A percentile compares a stretch with the other conserved stretches of the same genome.
These are phyloP conservation scores for Tromatobia lineatoria DNA, from an alignment of 2,888 invertebrate genomes.

Conservation along the genomic window DNA sequence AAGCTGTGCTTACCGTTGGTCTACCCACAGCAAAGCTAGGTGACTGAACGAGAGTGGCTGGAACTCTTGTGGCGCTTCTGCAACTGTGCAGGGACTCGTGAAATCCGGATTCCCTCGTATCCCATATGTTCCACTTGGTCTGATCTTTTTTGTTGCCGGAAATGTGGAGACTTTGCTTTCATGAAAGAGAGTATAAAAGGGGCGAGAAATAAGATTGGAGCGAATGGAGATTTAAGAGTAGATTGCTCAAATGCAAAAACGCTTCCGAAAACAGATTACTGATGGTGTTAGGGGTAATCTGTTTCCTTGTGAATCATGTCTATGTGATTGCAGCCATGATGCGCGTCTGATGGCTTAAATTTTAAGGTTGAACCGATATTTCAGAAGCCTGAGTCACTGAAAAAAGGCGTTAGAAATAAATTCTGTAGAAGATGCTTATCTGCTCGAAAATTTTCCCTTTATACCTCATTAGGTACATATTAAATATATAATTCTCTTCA, in stretches of 20 bases:
- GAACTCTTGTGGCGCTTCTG: conserved; percentile 29
- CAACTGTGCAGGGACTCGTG: conserved; percentile 46
- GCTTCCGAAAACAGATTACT: not conserved
- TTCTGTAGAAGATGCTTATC: too few species aligned
- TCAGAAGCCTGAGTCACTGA: too few species aligned
- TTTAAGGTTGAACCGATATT: too few species aligned
- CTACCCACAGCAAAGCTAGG: conserved; percentile 1
- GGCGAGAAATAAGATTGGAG: conserved; percentile 39
- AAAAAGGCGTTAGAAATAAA: too few species aligned
- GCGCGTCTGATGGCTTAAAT: too few species aligned
- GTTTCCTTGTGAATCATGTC: too few species aligned
- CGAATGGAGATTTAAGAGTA: conserved; percentile 9
- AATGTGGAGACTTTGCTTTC: not conserved
- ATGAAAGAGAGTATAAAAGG: not conserved
- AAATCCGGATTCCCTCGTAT: conserved; percentile 52
- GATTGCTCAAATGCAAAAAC: not conserved
- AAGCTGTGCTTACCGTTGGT: conserved; percentile 56
- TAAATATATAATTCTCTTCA: too few species aligned
- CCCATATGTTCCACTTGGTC: conserved; percentile 56
- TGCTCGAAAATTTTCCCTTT: too few species aligned
- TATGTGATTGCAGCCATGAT: too few species aligned
- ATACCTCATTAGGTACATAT: too few species aligned
- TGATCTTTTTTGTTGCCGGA: conserved; percentile 17
- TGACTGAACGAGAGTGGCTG: conserved; percentile 39
- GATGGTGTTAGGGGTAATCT: not conserved